Evolutionary conservation across 2,888 invertebrate species (phyloP).

Genomic region (Aproaerema taeniolella): DNA sequence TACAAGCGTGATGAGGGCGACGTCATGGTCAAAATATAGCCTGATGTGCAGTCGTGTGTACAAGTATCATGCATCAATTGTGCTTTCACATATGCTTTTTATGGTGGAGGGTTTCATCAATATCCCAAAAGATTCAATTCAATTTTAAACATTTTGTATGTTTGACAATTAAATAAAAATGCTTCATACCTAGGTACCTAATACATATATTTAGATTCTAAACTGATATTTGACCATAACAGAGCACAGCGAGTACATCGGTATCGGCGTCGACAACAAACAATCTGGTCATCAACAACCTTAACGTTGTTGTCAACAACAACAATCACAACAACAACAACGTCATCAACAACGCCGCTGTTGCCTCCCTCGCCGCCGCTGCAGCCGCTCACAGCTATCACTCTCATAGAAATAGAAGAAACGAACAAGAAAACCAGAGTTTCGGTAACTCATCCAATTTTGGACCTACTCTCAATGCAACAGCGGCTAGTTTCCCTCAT

Average conservation of each 20-base stretch:
- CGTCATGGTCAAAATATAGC: too few relatives aligned
- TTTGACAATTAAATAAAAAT: too few relatives aligned
- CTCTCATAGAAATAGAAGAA: conserved; percentile 63
- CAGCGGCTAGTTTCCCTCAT: conserved; percentile 58
- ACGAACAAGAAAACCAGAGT: conserved; percentile 66
- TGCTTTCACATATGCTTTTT: too few relatives aligned
- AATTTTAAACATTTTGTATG: too few relatives aligned
- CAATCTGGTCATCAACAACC: conserved; percentile 71
- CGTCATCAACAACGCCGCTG: conserved; percentile 71
- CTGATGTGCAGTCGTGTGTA: too few relatives aligned
- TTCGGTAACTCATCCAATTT: conserved; percentile 56
- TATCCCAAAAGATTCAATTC: too few relatives aligned
- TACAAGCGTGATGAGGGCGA: too few relatives aligned
- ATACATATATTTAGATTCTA: too few relatives aligned
- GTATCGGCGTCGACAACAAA: conserved; percentile 71
- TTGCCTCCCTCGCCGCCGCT: conserved; percentile 68
- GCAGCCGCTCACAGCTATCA: conserved; percentile 72
- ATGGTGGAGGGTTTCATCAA: too few relatives aligned
- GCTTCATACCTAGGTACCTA: too few relatives aligned
- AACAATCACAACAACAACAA: conserved; percentile 75
- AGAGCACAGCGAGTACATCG: conserved; percentile 66
- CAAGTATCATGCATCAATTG: too few relatives aligned
- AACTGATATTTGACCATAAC: conserved; percentile 27
- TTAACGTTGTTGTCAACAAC: conserved; percentile 73
- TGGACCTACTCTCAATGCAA: conserved; percentile 66